Base-by-base conservation (phyloP, 2,797 vertebrate species). In the Lophotriccus pileatus region DNA sequence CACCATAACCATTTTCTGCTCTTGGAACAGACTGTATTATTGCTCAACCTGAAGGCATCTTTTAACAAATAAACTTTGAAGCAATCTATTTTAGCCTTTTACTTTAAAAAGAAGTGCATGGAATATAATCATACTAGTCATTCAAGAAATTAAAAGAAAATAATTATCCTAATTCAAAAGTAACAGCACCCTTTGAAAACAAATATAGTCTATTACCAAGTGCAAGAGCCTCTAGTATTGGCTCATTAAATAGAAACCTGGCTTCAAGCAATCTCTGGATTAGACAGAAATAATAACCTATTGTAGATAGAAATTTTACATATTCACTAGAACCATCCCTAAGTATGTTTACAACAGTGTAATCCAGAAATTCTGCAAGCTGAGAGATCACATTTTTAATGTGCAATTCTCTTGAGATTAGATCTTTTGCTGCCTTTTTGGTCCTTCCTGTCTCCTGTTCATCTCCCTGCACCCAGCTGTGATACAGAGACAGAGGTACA, bases 381-480 rank as follows among this genome's bases (percentile, higher is more conserved):
- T 55, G 14, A 17, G 82, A 76, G 47, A 56, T 20, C 6, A n/a
- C 1, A 4, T 50, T 81, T 86, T 77, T 36, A 52, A 43, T 41
- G 64, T 41, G n/a, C 37, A 17, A 34, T 81, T 74, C 58, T 25
- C 16, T 1, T 66, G 58, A 74, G 55, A 37, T 36, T 13, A 63
- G 41, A 47, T 9, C 32, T 84, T 37, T 16, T 34, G 6, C 49
- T 53, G 62, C 53, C n/a, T 55, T 69, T 34, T 69, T 34, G 30
- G 36, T 13, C 24, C n/a, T 14, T 3, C 21, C 30, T 19, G 17
- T 67, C 53, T 50, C 43, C 27, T 88, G 60, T 56, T 80, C 36
- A 39, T 0, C 4, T 7, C 30, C 44, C 67, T n/a, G n/a, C 44
- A 12, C 0, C 0, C 0, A 0, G 17, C 39, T 66, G 30, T 18